These are phyloP conservation scores for Zaprionus lineosus DNA, from an alignment of 2,888 invertebrate species.

Conservation along the genomic window DNA sequence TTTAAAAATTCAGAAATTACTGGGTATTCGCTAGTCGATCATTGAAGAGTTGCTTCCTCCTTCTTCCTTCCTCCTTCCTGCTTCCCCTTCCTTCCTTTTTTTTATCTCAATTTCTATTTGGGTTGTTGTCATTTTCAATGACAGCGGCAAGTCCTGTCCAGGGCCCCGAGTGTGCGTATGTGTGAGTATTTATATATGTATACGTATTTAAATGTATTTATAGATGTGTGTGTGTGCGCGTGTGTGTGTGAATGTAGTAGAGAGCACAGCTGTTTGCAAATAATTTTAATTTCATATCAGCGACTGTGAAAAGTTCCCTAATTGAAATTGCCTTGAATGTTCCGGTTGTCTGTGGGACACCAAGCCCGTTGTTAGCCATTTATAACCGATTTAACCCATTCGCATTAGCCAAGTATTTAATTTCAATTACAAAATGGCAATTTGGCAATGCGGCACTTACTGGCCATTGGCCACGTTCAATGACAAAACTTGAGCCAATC, in stretches of 20 bases:
- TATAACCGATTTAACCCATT: no score
- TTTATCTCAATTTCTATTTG: constrained; percentile 35
- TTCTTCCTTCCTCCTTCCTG: no score
- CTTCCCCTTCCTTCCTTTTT: constrained; percentile 12
- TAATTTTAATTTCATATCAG: constrained; percentile 74
- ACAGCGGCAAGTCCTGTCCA: constrained; percentile 51
- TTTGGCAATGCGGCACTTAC: constrained; percentile 34
- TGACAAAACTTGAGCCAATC: constrained; percentile 43
- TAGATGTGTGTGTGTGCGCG: neutral
- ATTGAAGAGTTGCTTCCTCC: no score
- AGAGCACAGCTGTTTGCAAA: constrained; percentile 67
- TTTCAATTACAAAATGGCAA: constrained; percentile 66
- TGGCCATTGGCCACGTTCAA: constrained; percentile 2
- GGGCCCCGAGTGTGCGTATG: constrained; percentile 47
- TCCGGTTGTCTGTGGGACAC: no score
- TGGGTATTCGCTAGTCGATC: neutral
- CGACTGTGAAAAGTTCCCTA: constrained; percentile 61
- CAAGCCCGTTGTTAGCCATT: no score
- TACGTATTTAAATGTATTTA: neutral
- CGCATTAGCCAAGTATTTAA: constrained; percentile 73
- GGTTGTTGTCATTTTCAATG: constrained; percentile 69
- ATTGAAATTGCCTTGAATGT: constrained; percentile 62
- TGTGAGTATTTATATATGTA: constrained; percentile 4
- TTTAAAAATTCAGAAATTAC: no score
- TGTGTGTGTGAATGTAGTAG: constrained; percentile 7